Evolutionary conservation across 2,797 vertebrate genomes (phyloP).

Genomic region (Heteromormyrus szaboi): DNA sequence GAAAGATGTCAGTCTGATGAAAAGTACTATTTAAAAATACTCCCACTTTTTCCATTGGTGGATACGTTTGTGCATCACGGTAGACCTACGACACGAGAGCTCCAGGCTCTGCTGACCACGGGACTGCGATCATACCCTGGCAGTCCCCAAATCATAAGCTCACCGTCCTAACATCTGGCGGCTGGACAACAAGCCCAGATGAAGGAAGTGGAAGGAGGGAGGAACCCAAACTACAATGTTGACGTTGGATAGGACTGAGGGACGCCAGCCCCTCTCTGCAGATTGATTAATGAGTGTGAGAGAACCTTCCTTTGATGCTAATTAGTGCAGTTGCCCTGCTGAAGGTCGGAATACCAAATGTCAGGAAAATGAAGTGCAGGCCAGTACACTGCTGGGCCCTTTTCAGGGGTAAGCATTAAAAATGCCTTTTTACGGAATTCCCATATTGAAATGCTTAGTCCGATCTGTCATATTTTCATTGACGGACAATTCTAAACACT

Average conservation of each 20-base stretch:
- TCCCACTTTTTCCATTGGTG: neutral
- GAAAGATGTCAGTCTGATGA: neutral
- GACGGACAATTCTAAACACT: neutral
- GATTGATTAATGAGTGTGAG: neutral
- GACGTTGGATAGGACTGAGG: neutral
- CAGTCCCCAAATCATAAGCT: no score
- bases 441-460: constrained; percentile 5
- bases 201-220: neutral
- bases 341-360: neutral
- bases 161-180: neutral
- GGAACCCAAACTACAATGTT: neutral
- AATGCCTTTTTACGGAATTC: neutral
- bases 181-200: neutral
- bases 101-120: neutral
- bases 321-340: neutral
- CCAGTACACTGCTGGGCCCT: neutral
- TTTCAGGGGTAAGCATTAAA: neutral
- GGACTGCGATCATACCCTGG: neutral
- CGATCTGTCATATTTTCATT: neutral
- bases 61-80: neutral
- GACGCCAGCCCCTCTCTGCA: neutral
- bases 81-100: neutral
- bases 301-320: neutral
- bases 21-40: neutral
- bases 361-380: neutral